Evolutionary conservation across 2,113 vertebrate genomes (phyloP).

Genomic region (Melanocharis versteri): DNA sequence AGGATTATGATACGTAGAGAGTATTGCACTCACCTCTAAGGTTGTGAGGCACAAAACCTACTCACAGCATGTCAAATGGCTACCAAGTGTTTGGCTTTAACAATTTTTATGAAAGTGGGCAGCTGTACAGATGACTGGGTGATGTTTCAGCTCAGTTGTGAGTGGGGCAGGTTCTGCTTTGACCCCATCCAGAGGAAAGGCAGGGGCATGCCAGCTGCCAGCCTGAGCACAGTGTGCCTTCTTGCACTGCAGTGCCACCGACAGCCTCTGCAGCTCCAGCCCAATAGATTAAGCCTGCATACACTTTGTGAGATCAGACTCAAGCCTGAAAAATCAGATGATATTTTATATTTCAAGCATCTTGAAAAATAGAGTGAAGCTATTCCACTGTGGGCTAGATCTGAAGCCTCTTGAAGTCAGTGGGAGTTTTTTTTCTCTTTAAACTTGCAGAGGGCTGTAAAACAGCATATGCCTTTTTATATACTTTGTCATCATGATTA

Average conservation of each 20-base stretch:
- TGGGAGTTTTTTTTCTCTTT: background rate
- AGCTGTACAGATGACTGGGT: background rate
- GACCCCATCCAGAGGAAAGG: background rate
- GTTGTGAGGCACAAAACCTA: background rate
- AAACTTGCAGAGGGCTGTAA: background rate
- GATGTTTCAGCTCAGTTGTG: background rate
- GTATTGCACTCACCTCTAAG: background rate
- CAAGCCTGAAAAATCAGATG: background rate
- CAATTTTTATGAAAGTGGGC: background rate
- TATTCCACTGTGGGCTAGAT: background rate
- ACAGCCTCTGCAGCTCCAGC: background rate
- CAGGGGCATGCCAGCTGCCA: background rate
- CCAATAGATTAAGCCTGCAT: background rate
- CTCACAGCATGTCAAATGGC: background rate
- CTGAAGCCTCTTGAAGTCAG: constrained; percentile 21
- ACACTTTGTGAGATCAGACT: background rate
- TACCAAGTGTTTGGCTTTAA: background rate
- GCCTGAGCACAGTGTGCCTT: background rate
- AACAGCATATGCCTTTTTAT: background rate
- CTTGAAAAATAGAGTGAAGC: background rate
- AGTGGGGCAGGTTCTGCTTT: background rate
- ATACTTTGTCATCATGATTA: background rate
- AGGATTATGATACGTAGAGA: background rate
- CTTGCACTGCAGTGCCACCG: background rate
- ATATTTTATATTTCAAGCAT: background rate